These are phyloP conservation scores for Xiphorhynchus elegans DNA, from an alignment of 2,113 vertebrate species.

Conservation along the genomic window DNA sequence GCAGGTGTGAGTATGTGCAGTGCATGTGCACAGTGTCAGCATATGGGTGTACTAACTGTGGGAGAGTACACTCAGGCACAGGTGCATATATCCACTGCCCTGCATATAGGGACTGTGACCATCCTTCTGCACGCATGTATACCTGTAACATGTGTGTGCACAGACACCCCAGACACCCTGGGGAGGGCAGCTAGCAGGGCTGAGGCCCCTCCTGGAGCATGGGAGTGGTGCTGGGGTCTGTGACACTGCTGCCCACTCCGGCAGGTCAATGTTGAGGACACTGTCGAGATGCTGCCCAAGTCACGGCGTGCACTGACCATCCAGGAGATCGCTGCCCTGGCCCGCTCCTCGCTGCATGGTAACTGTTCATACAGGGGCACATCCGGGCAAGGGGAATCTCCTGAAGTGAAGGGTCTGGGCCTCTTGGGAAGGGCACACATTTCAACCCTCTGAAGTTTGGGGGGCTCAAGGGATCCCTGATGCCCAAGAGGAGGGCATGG, in stretches of 20 bases:
- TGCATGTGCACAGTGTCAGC: fast-evolving
- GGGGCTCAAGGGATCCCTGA: not conserved
- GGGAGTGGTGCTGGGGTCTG: fast-evolving
- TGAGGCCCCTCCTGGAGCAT: fast-evolving
- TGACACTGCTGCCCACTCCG: not conserved
- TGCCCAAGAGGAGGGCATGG: not conserved
- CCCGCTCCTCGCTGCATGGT: constrained; percentile 96
- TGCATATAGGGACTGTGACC: not conserved
- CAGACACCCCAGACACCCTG: fast-evolving
- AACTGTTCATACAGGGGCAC: not conserved
- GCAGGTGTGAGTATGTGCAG: not conserved
- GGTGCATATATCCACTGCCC: too few relatives aligned
- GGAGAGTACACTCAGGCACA: fast-evolving
- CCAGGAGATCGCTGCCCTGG: constrained; percentile 96
- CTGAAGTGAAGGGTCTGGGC: not conserved
- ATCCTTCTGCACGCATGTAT: fast-evolving
- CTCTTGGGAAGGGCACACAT: not conserved
- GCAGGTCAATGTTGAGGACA: constrained; percentile 98
- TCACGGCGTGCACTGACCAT: constrained; percentile 96
- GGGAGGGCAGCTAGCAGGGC: not conserved
- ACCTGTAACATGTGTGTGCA: not conserved
- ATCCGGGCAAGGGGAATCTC: fast-evolving
- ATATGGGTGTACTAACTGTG: fast-evolving
- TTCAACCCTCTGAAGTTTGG: not conserved
- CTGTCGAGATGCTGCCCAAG: constrained; percentile 96